Conservation (phyloP, 1,140 invertebrate species). For the Hyles vespertilio region DNA sequence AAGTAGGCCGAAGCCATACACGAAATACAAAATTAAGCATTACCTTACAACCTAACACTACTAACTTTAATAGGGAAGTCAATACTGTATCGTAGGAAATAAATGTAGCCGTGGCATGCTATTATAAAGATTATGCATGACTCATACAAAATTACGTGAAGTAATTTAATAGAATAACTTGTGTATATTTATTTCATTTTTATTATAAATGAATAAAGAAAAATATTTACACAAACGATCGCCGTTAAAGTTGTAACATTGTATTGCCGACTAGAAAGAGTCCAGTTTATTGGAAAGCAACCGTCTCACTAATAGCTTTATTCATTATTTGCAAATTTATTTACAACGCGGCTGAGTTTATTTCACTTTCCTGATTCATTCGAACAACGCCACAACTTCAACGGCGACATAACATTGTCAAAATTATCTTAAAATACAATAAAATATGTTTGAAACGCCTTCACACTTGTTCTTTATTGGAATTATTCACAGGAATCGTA, state of each 20-base stretch:
- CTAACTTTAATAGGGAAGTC: constrained; percentile 68
- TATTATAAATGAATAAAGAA: constrained; percentile 42
- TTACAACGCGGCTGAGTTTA: not conserved
- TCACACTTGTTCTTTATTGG: no score
- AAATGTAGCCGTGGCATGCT: constrained; percentile 59
- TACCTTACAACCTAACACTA: constrained; percentile 53
- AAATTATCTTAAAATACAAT: not conserved
- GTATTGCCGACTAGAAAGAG: not conserved
- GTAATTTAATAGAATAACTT: constrained; percentile 19
- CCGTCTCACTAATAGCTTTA: no score
- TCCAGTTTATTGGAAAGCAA: no score
- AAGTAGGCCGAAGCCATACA: constrained; percentile 53
- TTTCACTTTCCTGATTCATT: not conserved
- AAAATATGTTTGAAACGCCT: no score
- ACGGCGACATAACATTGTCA: constrained; percentile 1
- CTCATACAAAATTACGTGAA: constrained; percentile 22
- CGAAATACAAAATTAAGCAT: constrained; percentile 72
- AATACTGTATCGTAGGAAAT: constrained; percentile 68
- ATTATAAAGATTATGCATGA: constrained; percentile 66
- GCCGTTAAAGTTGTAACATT: constrained; percentile 1
- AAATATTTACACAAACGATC: constrained; percentile 55
- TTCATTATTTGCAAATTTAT: no score
- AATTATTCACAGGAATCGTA: constrained; percentile 3
- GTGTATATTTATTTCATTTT: constrained; percentile 28
- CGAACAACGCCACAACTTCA: constrained; percentile 2